Evolutionary conservation across 92 coral and sea anemone species (phyloP).

Genomic region (Phenganax stokvisi): DNA sequence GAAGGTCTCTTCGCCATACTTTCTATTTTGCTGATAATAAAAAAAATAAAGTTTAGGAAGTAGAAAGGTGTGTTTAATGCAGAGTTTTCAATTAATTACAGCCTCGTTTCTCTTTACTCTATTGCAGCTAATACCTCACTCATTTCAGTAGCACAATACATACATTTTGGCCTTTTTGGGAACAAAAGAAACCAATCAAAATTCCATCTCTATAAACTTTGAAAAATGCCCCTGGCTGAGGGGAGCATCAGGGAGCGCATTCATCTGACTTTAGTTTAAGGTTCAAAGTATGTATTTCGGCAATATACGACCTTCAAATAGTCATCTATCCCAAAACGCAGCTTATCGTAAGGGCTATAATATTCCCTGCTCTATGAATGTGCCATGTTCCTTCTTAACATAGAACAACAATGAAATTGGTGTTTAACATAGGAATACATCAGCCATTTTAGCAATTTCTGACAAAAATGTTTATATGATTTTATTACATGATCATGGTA

Average conservation of each 20-base stretch:
- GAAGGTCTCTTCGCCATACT: slow-evolving; percentile 45
- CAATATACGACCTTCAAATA: too few relatives aligned
- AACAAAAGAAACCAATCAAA: neutral
- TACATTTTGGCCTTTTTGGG: too few relatives aligned
- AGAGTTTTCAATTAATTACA: too few relatives aligned
- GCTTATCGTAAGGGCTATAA: too few relatives aligned
- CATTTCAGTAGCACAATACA: too few relatives aligned
- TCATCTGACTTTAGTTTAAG: slow-evolving; percentile 4
- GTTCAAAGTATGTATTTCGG: slow-evolving; percentile 23
- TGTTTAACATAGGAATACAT: neutral
- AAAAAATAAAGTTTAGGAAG: too few relatives aligned
- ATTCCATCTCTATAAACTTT: neutral
- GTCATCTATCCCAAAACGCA: too few relatives aligned
- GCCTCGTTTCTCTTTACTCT: too few relatives aligned
- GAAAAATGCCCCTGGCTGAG: slow-evolving; percentile 14
- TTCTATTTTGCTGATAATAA: neutral
- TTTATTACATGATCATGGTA: neutral
- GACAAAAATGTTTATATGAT: neutral
- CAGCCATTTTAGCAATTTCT: neutral
- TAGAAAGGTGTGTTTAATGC: too few relatives aligned
- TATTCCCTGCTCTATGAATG: neutral
- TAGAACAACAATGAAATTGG: neutral
- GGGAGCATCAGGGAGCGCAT: slow-evolving; percentile 58
- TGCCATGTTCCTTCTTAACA: neutral
- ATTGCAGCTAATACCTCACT: too few relatives aligned